Percentiles rank a stretch among this genome's conserved stretches.
These are phyloP conservation scores for Embidobia sp. DNA, from an alignment of 2,888 invertebrate species.

Conservation along the genomic window DNA sequence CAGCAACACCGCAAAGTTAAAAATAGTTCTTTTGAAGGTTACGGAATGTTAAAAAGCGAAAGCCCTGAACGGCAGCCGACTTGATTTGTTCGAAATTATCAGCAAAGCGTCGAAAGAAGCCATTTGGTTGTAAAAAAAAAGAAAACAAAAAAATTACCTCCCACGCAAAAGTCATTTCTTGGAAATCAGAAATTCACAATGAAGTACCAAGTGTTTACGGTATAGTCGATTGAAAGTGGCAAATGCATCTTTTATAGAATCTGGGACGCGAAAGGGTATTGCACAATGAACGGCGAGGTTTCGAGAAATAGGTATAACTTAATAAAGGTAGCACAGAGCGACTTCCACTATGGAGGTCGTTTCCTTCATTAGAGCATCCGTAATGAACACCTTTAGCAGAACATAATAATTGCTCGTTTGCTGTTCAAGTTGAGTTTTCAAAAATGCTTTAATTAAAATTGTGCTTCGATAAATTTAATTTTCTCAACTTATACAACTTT, in stretches of 20 bases:
- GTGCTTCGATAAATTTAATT: not conserved
- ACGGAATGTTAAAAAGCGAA: too few species aligned
- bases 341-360: constrained; percentile 17
- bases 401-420: constrained; percentile 37
- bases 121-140: too few species aligned
- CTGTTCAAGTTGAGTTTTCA: not conserved
- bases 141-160: too few species aligned
- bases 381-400: constrained; percentile 42
- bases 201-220: constrained; percentile 2
- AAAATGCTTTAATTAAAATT: constrained; percentile 13
- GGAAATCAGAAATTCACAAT: not conserved
- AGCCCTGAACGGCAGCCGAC: too few species aligned
- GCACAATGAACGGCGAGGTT: constrained; percentile 13
- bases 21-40: constrained; percentile 21
- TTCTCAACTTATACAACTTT: too few species aligned
- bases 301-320: constrained; percentile 32
- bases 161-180: not conserved
- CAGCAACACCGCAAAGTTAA: constrained; percentile 32
- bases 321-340: constrained; percentile 14
- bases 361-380: constrained; percentile 36
- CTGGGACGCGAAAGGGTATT: constrained; percentile 25
- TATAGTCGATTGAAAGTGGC: constrained; percentile 15
- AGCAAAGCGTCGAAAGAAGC: not conserved
- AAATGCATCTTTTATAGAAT: constrained; percentile 24
- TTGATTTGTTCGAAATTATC: not conserved